These are phyloP conservation scores for Dexiosoma caninum DNA, from an alignment of 2,888 invertebrate species.

Conservation along the genomic window DNA sequence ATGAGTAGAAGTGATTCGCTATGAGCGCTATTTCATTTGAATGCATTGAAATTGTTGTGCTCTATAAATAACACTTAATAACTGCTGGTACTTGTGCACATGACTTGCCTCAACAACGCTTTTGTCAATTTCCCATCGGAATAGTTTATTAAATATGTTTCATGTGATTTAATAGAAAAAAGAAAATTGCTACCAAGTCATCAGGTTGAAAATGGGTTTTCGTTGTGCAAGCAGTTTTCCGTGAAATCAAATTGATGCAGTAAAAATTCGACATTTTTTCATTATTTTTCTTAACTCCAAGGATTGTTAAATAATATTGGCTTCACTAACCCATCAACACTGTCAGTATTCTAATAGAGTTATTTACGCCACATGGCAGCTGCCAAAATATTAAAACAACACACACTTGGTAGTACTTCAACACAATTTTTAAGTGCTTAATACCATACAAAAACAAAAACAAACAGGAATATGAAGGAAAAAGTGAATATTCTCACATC, in stretches of 20 bases:
- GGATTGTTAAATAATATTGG: conserved; percentile 30
- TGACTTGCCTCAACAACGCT: background rate
- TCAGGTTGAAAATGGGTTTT: conserved; percentile 18
- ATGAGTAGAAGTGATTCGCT: too few relatives aligned
- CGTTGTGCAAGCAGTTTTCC: conserved; percentile 16
- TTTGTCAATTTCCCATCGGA: conserved; percentile 28
- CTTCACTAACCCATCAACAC: conserved; percentile 50
- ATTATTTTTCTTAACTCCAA: background rate
- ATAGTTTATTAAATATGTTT: conserved; percentile 27
- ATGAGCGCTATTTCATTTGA: too few relatives aligned
- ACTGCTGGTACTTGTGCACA: background rate
- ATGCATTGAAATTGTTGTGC: too few relatives aligned
- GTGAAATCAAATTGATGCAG: conserved; percentile 39
- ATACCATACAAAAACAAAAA: background rate
- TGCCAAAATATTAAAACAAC: conserved; percentile 21
- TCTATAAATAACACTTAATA: too few relatives aligned
- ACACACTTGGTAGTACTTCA: background rate
- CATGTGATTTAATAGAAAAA: background rate
- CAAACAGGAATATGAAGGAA: background rate
- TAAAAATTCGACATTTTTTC: conserved; percentile 30
- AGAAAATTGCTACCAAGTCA: background rate
- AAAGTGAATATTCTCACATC: too few relatives aligned
- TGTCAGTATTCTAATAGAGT: conserved; percentile 56
- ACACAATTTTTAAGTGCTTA: conserved; percentile 28
- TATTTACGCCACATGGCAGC: conserved; percentile 51